These are phyloP conservation scores for Tympanuchus pallidicinctus DNA, from an alignment of 2,113 vertebrate species.

Conservation along the genomic window DNA sequence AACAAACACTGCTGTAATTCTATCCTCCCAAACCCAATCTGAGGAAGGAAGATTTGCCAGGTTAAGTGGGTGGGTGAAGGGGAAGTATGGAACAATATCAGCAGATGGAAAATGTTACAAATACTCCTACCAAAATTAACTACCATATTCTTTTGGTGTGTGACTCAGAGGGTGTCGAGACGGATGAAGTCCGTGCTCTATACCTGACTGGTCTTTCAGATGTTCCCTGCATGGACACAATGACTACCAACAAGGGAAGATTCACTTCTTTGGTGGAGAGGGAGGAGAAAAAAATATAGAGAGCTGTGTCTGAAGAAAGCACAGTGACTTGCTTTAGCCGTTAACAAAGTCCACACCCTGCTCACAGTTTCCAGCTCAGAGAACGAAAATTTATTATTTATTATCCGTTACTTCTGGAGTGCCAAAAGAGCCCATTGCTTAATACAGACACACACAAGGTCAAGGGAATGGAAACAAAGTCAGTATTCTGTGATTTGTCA, in stretches of 20 bases:
- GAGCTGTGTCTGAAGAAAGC: neutral
- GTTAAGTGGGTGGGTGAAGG: conserved; percentile 58
- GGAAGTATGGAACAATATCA: conserved; percentile 63
- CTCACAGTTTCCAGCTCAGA: neutral
- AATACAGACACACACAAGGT: neutral
- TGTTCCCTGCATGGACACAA: conserved; percentile 37
- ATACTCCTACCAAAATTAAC: conserved; percentile 70
- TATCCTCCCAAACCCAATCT: conserved; percentile 24
- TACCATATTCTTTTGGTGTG: conserved; percentile 50
- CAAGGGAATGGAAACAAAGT: conserved; percentile 17
- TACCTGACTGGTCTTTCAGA: conserved; percentile 39
- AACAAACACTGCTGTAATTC: neutral
- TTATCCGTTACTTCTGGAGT: neutral
- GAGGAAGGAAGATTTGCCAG: conserved; percentile 48
- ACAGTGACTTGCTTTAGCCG: neutral
- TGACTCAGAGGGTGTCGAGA: conserved; percentile 62
- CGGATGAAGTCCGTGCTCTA: conserved; percentile 15
- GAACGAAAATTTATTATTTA: neutral
- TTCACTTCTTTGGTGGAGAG: neutral
- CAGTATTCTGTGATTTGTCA: neutral
- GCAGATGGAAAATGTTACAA: conserved; percentile 71
- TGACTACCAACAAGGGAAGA: conserved; percentile 40
- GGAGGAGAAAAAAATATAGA: conserved; percentile 6
- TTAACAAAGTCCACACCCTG: neutral
- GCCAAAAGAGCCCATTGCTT: neutral